A percentile compares a stretch with the other conserved stretches of the same genome.
Evolutionary conservation across 2,797 vertebrate genomes (phyloP).

Genomic region (Danio albolineatus): DNA sequence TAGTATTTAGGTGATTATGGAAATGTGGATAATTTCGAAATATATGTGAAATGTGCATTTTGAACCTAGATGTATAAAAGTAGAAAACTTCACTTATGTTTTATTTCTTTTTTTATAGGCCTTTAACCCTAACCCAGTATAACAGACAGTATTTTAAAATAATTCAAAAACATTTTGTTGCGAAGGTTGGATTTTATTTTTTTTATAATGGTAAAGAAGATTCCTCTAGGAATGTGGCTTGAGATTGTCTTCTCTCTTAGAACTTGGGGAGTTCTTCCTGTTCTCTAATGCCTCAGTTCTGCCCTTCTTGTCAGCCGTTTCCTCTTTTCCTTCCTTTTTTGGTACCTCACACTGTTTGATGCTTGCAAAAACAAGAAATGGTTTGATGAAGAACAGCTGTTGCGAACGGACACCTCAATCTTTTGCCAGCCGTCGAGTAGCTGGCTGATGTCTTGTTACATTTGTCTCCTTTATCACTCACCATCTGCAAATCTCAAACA

Average conservation of each 20-base stretch:
- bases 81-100: too few relatives aligned
- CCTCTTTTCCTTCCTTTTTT: constrained; percentile 37
- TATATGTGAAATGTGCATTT: not conserved
- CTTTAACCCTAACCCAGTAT: too few relatives aligned
- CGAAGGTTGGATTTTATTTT: not conserved
- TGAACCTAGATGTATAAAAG: too few relatives aligned
- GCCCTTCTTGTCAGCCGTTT: constrained; percentile 9
- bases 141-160: too few relatives aligned
- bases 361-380: not conserved
- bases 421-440: not conserved
- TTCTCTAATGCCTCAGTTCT: constrained; percentile 21
- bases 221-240: constrained; percentile 10
- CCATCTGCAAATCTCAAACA: constrained; percentile 7
- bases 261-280: constrained; percentile 4
- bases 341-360: not conserved
- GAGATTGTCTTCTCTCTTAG: not conserved
- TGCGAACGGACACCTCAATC: constrained; percentile 18
- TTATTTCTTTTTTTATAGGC: too few relatives aligned
- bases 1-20: not conserved
- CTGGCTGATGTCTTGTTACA: constrained; percentile 1
- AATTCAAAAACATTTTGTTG: not conserved
- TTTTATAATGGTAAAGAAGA: not conserved
- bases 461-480: constrained; percentile 23
- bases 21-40: not conserved
- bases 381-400: constrained; percentile 28